Evolutionary conservation across 2,797 vertebrate species (phyloP).

Genomic region (Merluccius polli): DNA sequence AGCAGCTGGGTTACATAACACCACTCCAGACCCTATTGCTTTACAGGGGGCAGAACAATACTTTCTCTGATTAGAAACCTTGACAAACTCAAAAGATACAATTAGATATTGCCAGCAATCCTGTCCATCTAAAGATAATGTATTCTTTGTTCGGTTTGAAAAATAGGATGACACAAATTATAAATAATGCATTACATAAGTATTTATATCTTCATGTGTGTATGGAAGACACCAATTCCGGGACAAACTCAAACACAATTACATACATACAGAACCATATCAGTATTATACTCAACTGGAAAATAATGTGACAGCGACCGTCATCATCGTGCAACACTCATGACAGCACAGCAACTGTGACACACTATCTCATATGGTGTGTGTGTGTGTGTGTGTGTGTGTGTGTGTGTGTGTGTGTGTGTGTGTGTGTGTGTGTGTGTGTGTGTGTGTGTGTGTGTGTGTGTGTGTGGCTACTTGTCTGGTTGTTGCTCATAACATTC

Average conservation of each 20-base stretch:
- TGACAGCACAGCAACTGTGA: too few relatives aligned
- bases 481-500: too few relatives aligned
- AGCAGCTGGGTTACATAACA: neutral
- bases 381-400: neutral
- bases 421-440: constrained; percentile 9
- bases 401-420: neutral
- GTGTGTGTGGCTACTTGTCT: neutral
- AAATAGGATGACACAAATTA: neutral
- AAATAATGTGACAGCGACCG: too few relatives aligned
- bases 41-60: neutral
- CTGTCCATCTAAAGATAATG: too few relatives aligned
- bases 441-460: neutral
- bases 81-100: neutral
- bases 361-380: too few relatives aligned
- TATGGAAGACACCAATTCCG: too few relatives aligned
- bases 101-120: too few relatives aligned
- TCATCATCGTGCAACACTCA: too few relatives aligned
- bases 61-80: neutral
- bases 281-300: too few relatives aligned
- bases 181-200: neutral
- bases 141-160: neutral
- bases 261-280: too few relatives aligned
- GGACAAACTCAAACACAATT: too few relatives aligned
- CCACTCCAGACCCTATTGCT: neutral
- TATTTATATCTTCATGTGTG: neutral